Percentiles rank a stretch among this genome's conserved stretches.
Evolutionary conservation across 2,113 vertebrate species (phyloP).

Genomic region (Casuarius casuarius): DNA sequence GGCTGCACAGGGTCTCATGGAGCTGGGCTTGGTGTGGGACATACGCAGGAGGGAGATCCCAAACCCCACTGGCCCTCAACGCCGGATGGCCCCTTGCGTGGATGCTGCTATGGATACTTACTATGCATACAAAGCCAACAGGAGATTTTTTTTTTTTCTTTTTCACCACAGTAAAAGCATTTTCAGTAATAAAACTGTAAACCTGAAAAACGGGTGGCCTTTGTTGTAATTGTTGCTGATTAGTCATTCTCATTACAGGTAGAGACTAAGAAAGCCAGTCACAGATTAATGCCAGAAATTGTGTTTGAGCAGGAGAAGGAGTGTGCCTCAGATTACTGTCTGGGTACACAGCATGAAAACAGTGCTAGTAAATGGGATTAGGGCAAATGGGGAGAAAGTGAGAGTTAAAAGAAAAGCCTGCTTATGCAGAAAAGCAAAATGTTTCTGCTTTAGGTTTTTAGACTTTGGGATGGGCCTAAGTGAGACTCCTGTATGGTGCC

Average conservation of each 20-base stretch:
- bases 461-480: not conserved
- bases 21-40: not conserved
- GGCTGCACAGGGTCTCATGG: not conserved
- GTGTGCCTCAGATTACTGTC: not conserved
- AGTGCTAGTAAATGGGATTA: not conserved
- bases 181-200: not conserved
- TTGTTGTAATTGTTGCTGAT: not conserved
- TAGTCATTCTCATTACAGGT: not conserved
- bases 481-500: not conserved
- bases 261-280: not conserved
- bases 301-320: not conserved
- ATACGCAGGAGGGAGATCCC: accelerated
- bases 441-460: not conserved
- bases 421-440: not conserved
- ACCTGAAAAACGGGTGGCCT: not conserved
- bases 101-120: accelerated
- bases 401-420: not conserved
- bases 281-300: not conserved
- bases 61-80: not conserved
- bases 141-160: not conserved
- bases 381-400: not conserved
- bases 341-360: not conserved
- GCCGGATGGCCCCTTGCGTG: accelerated
- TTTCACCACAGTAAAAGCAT: not conserved
- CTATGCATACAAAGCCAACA: not conserved